A percentile compares a stretch with the other conserved stretches of the same genome.
Evolutionary conservation across 1,140 invertebrate genomes (phyloP).

Genomic region (Habropoda laboriosa): DNA sequence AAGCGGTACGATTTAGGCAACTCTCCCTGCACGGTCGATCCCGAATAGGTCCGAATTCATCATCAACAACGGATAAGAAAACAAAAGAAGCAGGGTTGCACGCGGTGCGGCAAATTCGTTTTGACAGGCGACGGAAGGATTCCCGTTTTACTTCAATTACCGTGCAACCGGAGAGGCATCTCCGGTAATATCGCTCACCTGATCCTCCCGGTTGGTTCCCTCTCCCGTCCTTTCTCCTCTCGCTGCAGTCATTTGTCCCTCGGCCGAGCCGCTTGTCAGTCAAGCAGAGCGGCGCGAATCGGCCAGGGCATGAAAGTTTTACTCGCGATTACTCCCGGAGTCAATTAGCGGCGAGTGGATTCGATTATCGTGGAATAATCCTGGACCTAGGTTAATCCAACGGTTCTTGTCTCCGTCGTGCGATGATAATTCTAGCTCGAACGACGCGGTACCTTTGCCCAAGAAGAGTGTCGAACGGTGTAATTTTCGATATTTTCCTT

Average conservation of each 20-base stretch:
- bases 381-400: slow-evolving; percentile 69
- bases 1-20: too few relatives aligned
- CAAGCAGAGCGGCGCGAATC: slow-evolving; percentile 48
- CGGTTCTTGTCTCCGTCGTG: slow-evolving; percentile 57
- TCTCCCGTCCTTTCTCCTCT: neutral
- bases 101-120: neutral
- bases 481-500: too few relatives aligned
- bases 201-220: neutral
- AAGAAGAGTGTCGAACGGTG: too few relatives aligned
- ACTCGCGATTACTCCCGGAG: slow-evolving; percentile 61
- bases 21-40: too few relatives aligned
- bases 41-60: neutral
- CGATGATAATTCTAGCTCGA: slow-evolving; percentile 73
- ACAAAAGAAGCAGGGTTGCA: neutral
- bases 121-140: neutral
- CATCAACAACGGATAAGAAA: neutral
- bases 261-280: slow-evolving; percentile 52
- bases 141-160: slow-evolving; percentile 36
- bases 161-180: neutral
- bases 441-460: slow-evolving; percentile 63
- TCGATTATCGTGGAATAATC: slow-evolving; percentile 64
- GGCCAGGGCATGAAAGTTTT: slow-evolving; percentile 60
- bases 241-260: neutral
- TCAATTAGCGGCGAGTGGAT: slow-evolving; percentile 62
- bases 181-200: slow-evolving; percentile 11